Evolutionary conservation across 2,888 invertebrate genomes (phyloP).

Genomic region (Eurytoma adleriae): DNA sequence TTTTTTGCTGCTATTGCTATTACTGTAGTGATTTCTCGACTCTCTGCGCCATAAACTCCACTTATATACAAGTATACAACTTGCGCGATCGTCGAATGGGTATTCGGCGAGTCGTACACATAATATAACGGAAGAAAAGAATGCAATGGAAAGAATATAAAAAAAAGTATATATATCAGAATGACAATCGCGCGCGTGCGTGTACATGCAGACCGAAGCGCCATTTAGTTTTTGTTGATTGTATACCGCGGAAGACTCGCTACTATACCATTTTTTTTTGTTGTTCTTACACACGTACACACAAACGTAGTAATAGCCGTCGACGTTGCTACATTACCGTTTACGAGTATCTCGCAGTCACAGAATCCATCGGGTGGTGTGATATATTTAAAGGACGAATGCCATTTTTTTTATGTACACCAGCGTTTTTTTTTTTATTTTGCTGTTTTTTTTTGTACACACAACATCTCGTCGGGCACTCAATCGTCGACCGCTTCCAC

Average conservation of each 20-base stretch:
- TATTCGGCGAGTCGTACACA: conserved; percentile 22
- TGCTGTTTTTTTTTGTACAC: conserved; percentile 21
- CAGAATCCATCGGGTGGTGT: conserved; percentile 71
- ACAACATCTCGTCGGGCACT: conserved; percentile 31
- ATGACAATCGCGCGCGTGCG: conserved; percentile 40
- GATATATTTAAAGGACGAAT: conserved; percentile 54
- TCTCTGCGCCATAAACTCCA: conserved; percentile 50
- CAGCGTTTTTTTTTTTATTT: conserved; percentile 44
- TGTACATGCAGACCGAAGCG: conserved; percentile 31
- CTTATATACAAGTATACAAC: conserved; percentile 8
- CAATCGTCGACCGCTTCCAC: conserved; percentile 34
- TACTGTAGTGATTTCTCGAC: conserved; percentile 56
- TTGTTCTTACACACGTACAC: conserved; percentile 49
- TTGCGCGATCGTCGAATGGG: conserved; percentile 8
- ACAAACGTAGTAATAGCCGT: conserved; percentile 22
- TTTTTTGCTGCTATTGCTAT: conserved; percentile 63
- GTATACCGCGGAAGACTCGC: conserved; percentile 47
- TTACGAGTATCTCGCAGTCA: conserved; percentile 69
- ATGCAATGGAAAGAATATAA: conserved; percentile 7
- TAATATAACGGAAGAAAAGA: conserved; percentile 20
- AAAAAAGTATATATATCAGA: conserved; percentile 4
- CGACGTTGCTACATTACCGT: conserved; percentile 49
- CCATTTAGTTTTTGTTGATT: conserved; percentile 56
- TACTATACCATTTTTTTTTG: conserved; percentile 52
- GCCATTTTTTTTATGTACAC: conserved; percentile 47